These are phyloP conservation scores for Drosophila arizonae DNA, from an alignment of 1,140 invertebrate genomes.

Conservation along the genomic window DNA sequence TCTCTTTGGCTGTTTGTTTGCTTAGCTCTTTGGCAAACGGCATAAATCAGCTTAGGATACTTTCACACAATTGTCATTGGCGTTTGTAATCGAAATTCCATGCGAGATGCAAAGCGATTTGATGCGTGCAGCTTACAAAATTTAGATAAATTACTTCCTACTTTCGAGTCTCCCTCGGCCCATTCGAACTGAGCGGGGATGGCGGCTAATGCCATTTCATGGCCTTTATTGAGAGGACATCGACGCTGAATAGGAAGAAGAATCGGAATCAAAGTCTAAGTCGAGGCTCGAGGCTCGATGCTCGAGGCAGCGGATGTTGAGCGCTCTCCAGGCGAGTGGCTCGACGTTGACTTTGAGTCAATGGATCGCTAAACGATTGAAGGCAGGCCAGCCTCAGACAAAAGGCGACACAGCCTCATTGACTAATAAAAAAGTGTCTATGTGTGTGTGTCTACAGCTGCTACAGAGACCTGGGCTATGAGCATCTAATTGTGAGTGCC, in stretches of 20 bases:
- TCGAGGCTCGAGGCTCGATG: not conserved
- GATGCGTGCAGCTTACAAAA: constrained; percentile 45
- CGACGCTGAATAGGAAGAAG: constrained; percentile 3
- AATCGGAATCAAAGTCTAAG: constrained; percentile 1
- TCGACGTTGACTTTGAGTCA: constrained; percentile 30
- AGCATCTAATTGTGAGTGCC: constrained; percentile 52
- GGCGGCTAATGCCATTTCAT: constrained; percentile 40
- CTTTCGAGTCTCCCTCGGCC: constrained; percentile 25
- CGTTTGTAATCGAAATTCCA: constrained; percentile 5
- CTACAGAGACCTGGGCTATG: constrained; percentile 43
- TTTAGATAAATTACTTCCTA: constrained; percentile 64
- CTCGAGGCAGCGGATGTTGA: constrained; percentile 45
- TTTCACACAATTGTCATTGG: constrained; percentile 46
- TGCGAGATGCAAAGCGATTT: constrained; percentile 56
- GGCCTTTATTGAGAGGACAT: constrained; percentile 41
- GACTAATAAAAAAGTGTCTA: constrained; percentile 60
- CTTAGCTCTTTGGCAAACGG: constrained; percentile 17
- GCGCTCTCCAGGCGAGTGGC: constrained; percentile 47
- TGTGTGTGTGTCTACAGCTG: constrained; percentile 8
- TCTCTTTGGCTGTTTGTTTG: constrained; percentile 1
- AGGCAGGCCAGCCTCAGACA: constrained; percentile 28
- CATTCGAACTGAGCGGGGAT: constrained; percentile 4
- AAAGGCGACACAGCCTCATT: constrained; percentile 49
- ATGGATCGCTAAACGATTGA: constrained; percentile 44
- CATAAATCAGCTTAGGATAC: constrained; percentile 37